Conservation (phyloP, 2,797 vertebrate genomes). For the Cyprinodon diabolis region DNA sequence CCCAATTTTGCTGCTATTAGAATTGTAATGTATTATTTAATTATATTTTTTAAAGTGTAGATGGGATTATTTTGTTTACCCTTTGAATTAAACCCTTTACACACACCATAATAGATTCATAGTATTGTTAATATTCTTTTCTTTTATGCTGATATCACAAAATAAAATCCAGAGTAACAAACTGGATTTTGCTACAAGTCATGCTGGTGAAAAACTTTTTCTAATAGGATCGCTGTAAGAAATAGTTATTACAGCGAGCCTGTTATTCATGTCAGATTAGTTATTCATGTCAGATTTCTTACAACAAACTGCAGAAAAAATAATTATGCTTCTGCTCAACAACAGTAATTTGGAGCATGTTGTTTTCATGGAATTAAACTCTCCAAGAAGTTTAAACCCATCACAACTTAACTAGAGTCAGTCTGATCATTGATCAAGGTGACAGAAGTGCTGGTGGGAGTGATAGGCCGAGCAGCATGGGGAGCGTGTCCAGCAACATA, state of each 20-base stretch:
- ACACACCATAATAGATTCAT: not conserved
- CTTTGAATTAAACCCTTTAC: not conserved
- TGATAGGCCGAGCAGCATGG: constrained; percentile 85
- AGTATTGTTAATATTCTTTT: not conserved
- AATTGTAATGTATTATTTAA: not conserved
- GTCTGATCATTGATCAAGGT: constrained; percentile 89
- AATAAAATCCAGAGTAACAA: not conserved
- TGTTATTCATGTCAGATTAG: no score
- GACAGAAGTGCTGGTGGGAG: constrained; percentile 87
- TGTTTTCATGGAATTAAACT: constrained; percentile 83
- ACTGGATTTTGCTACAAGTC: not conserved
- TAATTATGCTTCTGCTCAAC: constrained; percentile 6
- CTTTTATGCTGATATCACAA: not conserved
- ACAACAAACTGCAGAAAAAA: constrained; percentile 9
- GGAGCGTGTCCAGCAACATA: constrained; percentile 92
- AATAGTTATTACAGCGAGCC: no score
- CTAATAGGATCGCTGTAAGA: not conserved
- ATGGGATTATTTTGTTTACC: not conserved
- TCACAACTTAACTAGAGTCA: constrained; percentile 88
- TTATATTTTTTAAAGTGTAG: not conserved
- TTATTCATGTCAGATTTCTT: not conserved
- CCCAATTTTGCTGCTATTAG: not conserved
- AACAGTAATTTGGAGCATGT: constrained; percentile 69
- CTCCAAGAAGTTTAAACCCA: constrained; percentile 85
- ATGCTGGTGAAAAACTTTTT: not conserved